Percentiles rank a stretch among this genome's conserved stretches.
phyloP scores from a whole-genome alignment of 1,140 invertebrate species.

The Pseudomyrmex concolor region DNA sequence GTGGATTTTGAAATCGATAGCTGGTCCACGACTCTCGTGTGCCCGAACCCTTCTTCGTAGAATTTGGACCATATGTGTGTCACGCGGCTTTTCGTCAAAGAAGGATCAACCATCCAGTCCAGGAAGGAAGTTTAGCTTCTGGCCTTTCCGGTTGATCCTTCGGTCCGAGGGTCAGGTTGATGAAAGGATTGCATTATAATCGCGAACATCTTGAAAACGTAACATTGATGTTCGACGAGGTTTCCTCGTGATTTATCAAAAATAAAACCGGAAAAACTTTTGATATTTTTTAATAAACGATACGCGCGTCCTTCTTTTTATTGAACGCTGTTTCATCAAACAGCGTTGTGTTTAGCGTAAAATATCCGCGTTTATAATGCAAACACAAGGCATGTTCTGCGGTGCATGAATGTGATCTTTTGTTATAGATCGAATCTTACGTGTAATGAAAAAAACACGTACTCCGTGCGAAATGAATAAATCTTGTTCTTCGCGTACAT shows the following conservation, averaged over 20 bases:
- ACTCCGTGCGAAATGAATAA: not conserved
- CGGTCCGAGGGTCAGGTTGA: not conserved
- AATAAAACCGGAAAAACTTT: not conserved
- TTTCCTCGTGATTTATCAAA: not conserved
- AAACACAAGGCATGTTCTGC: not conserved
- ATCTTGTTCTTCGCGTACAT: not conserved
- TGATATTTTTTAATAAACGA: conserved; percentile 4
- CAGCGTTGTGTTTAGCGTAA: not conserved
- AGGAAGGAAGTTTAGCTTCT: conserved; percentile 45
- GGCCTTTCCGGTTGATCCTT: conserved; percentile 45
- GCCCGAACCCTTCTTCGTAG: not conserved
- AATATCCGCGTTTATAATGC: not conserved
- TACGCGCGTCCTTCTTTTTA: not conserved
- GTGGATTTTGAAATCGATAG: no score
- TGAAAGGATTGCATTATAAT: conserved; percentile 28
- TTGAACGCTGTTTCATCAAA: not conserved
- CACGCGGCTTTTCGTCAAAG: conserved; percentile 44
- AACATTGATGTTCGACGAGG: no score
- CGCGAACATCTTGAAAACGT: conserved; percentile 19
- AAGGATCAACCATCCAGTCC: conserved; percentile 64
- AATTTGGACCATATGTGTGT: conserved; percentile 20
- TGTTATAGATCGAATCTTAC: not conserved
- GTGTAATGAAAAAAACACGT: not conserved
- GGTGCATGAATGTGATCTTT: not conserved
- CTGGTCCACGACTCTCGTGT: no score